These are phyloP conservation scores for Rhagium mordax DNA, from an alignment of 2,888 invertebrate species.

Conservation along the genomic window DNA sequence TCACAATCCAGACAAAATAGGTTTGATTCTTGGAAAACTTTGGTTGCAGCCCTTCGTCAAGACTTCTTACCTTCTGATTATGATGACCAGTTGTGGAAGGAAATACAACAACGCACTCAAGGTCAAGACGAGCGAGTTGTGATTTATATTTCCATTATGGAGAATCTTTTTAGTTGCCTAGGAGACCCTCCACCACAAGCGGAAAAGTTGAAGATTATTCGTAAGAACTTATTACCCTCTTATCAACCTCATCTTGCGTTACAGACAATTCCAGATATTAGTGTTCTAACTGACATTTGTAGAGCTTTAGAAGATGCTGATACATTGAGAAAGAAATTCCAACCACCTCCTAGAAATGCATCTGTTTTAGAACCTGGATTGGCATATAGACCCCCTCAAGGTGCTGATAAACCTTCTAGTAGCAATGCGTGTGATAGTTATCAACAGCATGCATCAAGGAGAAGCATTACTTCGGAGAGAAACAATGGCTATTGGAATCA, in stretches of 20 bases:
- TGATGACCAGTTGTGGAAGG: neutral
- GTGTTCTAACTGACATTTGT: slow-evolving; percentile 1
- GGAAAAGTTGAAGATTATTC: neutral
- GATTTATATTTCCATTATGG: neutral
- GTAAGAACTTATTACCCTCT: neutral
- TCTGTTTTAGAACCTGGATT: neutral
- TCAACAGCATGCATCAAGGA: neutral
- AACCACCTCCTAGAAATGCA: neutral
- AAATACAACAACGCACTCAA: neutral
- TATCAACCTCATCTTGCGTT: slow-evolving; percentile 8
- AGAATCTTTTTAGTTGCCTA: neutral
- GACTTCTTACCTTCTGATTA: neutral
- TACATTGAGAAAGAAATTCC: neutral
- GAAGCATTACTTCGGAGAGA: no score
- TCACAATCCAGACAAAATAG: neutral
- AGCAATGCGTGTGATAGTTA: neutral
- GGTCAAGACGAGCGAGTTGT: neutral
- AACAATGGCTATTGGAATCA: neutral
- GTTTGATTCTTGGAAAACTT: neutral
- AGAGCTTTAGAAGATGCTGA: slow-evolving; percentile 14
- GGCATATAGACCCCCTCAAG: neutral
- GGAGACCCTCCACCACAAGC: neutral
- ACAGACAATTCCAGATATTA: neutral
- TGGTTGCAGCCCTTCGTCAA: neutral
- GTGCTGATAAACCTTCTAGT: no score